These are phyloP conservation scores for Ophion ellenae DNA, from an alignment of 2,888 invertebrate species.

Conservation along the genomic window DNA sequence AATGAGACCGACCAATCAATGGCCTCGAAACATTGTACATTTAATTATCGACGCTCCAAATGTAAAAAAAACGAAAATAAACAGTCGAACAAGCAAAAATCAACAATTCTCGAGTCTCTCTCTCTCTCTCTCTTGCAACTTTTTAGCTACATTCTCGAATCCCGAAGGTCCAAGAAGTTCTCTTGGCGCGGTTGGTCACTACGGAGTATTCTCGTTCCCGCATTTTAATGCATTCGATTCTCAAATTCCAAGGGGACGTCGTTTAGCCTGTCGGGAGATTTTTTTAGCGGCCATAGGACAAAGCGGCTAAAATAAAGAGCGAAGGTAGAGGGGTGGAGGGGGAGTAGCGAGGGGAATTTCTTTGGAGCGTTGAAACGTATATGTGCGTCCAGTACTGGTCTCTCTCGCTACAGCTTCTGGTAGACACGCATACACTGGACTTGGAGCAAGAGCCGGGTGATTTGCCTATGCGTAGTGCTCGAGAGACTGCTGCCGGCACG, in stretches of 20 bases:
- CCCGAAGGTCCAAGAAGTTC: slow-evolving; percentile 1
- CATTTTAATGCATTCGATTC: slow-evolving; percentile 76
- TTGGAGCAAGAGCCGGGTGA: slow-evolving; percentile 71
- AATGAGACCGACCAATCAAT: background rate
- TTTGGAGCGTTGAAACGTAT: slow-evolving; percentile 30
- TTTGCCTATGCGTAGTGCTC: slow-evolving; percentile 81
- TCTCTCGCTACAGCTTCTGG: slow-evolving; percentile 42
- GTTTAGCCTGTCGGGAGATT: slow-evolving; percentile 75
- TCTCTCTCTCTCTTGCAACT: background rate
- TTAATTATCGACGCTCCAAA: slow-evolving; percentile 7
- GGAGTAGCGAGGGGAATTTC: slow-evolving; percentile 2
- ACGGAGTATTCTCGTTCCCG: slow-evolving; percentile 37
- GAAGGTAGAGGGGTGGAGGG: slow-evolving; percentile 14
- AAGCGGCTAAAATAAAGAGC: slow-evolving; percentile 70
- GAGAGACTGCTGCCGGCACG: slow-evolving; percentile 77
- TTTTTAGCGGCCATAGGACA: slow-evolving; percentile 78
- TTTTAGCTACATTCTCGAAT: slow-evolving; percentile 25
- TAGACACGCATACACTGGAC: slow-evolving; percentile 53
- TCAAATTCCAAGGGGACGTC: slow-evolving; percentile 77
- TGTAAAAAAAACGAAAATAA: background rate
- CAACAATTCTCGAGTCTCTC: background rate
- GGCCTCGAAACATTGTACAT: background rate
- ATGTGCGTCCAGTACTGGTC: slow-evolving; percentile 38
- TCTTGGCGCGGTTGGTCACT: slow-evolving; percentile 8
- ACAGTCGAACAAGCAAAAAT: too few relatives aligned